These are phyloP conservation scores for Andrena dorsata DNA, from an alignment of 2,888 invertebrate species.

Conservation along the genomic window DNA sequence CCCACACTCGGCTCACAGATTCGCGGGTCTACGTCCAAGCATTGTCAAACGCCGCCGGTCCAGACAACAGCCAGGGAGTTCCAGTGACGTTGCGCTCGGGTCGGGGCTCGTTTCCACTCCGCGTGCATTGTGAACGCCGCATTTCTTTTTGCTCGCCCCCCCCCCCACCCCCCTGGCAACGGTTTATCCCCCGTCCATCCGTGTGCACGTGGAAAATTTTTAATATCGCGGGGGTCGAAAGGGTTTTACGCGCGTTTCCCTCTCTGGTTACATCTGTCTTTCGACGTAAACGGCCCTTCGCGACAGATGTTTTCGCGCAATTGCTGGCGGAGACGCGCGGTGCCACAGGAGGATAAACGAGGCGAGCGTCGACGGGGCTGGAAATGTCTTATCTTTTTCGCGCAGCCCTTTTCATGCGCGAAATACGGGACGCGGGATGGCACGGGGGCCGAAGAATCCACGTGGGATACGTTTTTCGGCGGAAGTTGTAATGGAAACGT, in stretches of 20 bases:
- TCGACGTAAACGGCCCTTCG: conserved; percentile 27
- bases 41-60: conserved; percentile 42
- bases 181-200: conserved; percentile 20
- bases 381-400: conserved; percentile 26
- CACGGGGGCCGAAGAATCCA: not conserved
- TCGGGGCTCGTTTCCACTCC: conserved; percentile 12
- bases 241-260: conserved; percentile 10
- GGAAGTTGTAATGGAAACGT: not conserved
- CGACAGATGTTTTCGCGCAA: conserved; percentile 24
- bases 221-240: conserved; percentile 47
- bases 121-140: conserved; percentile 13
- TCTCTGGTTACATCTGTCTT: conserved; percentile 21
- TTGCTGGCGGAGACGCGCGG: not conserved
- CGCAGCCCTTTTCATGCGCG: not conserved
- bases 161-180: not conserved
- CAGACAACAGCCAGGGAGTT: conserved; percentile 33
- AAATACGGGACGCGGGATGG: not conserved
- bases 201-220: conserved; percentile 47
- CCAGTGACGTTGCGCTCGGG: not conserved
- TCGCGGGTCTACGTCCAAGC: conserved; percentile 23
- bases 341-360: conserved; percentile 13
- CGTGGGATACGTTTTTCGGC: not conserved
- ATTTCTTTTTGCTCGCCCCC: conserved; percentile 8
- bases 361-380: conserved; percentile 4
- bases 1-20: conserved; percentile 5